Conservation (phyloP, 2,113 vertebrate species). For the Notarius lentiginosus region DNA sequence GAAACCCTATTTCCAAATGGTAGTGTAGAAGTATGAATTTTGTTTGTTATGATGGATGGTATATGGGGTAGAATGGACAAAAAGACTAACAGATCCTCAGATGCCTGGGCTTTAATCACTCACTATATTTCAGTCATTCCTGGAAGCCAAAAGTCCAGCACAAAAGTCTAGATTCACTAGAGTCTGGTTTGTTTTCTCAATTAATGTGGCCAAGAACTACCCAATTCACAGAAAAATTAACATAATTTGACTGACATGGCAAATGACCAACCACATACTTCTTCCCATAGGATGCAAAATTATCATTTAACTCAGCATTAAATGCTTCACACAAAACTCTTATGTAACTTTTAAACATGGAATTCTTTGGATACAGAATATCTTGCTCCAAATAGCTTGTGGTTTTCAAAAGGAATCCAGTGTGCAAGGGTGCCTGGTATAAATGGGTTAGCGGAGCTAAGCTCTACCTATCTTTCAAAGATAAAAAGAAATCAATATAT, state of each 20-base stretch:
- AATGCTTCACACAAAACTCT: background rate
- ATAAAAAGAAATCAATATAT: slow-evolving; percentile 2
- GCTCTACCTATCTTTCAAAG: background rate
- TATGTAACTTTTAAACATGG: background rate
- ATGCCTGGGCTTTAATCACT: slow-evolving; percentile 12
- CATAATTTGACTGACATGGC: background rate
- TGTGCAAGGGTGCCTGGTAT: background rate
- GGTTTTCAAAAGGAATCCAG: background rate
- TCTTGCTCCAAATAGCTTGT: background rate
- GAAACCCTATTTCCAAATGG: background rate
- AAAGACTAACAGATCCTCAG: slow-evolving; percentile 18
- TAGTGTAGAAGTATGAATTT: background rate
- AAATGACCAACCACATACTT: background rate
- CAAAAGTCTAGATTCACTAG: background rate
- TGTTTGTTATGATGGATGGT: background rate
- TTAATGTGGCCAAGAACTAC: background rate
- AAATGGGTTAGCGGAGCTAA: background rate
- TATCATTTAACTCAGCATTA: background rate
- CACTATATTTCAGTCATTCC: background rate
- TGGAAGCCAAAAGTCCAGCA: background rate
- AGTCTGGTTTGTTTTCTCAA: background rate
- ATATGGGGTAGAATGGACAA: background rate
- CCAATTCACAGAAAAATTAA: background rate
- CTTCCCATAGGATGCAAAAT: background rate
- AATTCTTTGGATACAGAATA: background rate